Conservation (phyloP, 1,140 invertebrate species). For the Liolophura sinensis region DNA sequence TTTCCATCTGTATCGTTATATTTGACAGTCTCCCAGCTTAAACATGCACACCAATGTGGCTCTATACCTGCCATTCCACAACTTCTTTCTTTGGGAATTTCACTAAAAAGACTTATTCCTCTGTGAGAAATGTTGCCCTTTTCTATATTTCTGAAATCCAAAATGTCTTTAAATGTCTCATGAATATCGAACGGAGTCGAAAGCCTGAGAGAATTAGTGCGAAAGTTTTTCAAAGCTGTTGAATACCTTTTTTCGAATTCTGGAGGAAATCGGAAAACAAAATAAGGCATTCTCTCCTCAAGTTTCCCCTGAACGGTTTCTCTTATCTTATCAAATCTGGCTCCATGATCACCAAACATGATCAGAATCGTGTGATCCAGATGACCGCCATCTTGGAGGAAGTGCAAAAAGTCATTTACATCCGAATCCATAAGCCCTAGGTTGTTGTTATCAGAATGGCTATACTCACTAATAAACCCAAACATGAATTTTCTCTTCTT, state of each 20-base stretch:
- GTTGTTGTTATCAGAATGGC: constrained; percentile 14
- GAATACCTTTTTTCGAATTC: constrained; percentile 7
- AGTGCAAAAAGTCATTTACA: constrained; percentile 11
- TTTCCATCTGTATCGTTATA: background rate
- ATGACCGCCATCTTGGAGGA: constrained; percentile 3
- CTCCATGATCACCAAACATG: constrained; percentile 19
- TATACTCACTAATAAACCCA: constrained; percentile 47
- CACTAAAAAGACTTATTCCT: constrained; percentile 10
- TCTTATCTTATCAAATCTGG: constrained; percentile 11
- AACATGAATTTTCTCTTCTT: constrained; percentile 47
- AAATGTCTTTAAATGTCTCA: constrained; percentile 37
- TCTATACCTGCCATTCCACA: constrained; percentile 8
- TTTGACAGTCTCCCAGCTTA: constrained; percentile 5
- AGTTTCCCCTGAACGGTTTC: constrained; percentile 16
- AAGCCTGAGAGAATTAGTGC: constrained; percentile 62
- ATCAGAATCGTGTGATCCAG: constrained; percentile 19
- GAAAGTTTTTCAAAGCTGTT: constrained; percentile 68
- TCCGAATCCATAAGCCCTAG: constrained; percentile 11
- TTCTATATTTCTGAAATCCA: background rate
- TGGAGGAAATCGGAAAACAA: constrained; percentile 13
- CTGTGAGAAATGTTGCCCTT: background rate
- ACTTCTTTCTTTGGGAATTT: constrained; percentile 7
- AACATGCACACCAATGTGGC: constrained; percentile 12
- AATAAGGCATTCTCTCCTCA: constrained; percentile 19
- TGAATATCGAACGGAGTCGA: constrained; percentile 53